Evolutionary conservation across 35 echinoderm and acorn worm genomes (phyloP), one percentile per base, ranked within the genome.

Genomic region (Anneissia japonica): DNA sequence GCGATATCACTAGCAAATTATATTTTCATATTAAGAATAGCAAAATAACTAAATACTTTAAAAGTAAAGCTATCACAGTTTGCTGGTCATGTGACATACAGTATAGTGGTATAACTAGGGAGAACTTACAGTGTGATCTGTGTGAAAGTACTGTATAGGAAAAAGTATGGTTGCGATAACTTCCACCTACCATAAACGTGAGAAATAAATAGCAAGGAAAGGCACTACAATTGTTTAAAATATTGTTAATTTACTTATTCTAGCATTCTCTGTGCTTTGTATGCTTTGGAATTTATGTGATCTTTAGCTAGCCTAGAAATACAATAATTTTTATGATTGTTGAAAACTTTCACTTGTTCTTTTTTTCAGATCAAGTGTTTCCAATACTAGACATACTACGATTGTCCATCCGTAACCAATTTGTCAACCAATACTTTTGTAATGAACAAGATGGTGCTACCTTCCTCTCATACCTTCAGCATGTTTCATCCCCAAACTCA

Each of bases 401-500:
- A 39, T 76, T 99, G 30, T 92, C 88, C 32, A 90, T 99, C 56
- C 89, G 96, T 41, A 86, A 99, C 73, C 86, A 93, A n/a, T 79
- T 72, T 19, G 87, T 94, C 64, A 94, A 93, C 55, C 86, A 99
- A 84, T 79, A 90, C 73, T 91, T 94, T 46, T 99, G 96, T 74
- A 94, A 98, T 46, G 16, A 35, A 37, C 78, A 87, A 39, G 96
- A 99, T 77, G 86, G 92, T 34, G 77, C 79, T 72, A 72, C 85
- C 36, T 94, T 99, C 87, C 19, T 99, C 0, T 30, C 17, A n/a
- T 92, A 91, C 43, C 76, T 94, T 14, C 41, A 89, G 28, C 74
- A 72, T n/a, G 46, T 99, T 38, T 74, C 80, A 0, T 76, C 74
- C 4, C 39, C 40, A 3, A 55, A 39, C 35, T 72, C 81, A 35